A percentile compares a stretch with the other conserved stretches of the same genome.
These are phyloP conservation scores for Arctia plantaginis DNA, from an alignment of 2,888 invertebrate species.

Conservation along the genomic window DNA sequence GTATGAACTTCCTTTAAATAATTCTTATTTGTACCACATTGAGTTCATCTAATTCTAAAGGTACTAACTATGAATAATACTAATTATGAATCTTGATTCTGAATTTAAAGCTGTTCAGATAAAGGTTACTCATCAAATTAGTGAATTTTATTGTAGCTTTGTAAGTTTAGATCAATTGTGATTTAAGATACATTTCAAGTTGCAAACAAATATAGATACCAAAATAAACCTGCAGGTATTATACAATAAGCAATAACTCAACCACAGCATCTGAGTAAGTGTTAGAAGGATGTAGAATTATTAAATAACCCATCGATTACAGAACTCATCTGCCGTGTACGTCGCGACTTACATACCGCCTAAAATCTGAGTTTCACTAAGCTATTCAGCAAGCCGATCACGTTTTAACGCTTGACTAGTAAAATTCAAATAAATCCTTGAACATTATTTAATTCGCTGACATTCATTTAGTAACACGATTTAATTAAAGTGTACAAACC, in stretches of 20 bases:
- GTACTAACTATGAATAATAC: too few species aligned
- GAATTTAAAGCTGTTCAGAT: too few species aligned
- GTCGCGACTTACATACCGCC: slow-evolving; percentile 11
- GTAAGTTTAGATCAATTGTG: neutral
- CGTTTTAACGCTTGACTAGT: slow-evolving; percentile 20
- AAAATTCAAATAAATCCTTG: slow-evolving; percentile 23
- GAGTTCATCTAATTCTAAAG: too few species aligned
- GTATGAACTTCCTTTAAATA: too few species aligned
- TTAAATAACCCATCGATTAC: neutral
- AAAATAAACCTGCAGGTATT: too few species aligned
- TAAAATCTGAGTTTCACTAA: slow-evolving; percentile 15
- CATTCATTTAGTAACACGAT: slow-evolving; percentile 14
- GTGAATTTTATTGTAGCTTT: too few species aligned
- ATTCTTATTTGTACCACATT: too few species aligned
- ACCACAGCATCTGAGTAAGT: neutral
- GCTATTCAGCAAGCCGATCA: slow-evolving; percentile 21
- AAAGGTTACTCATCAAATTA: too few species aligned
- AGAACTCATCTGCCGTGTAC: neutral
- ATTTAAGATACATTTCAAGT: too few species aligned
- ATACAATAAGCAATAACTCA: neutral
- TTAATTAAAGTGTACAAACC: slow-evolving; percentile 2
- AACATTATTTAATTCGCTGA: slow-evolving; percentile 8
- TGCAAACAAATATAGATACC: too few species aligned
- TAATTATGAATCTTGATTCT: too few species aligned
- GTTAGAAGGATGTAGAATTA: neutral